Percentiles rank a stretch among this genome's conserved stretches.
These are phyloP conservation scores for Agrypnia vestita DNA, from an alignment of 1,140 invertebrate species.

Conservation along the genomic window DNA sequence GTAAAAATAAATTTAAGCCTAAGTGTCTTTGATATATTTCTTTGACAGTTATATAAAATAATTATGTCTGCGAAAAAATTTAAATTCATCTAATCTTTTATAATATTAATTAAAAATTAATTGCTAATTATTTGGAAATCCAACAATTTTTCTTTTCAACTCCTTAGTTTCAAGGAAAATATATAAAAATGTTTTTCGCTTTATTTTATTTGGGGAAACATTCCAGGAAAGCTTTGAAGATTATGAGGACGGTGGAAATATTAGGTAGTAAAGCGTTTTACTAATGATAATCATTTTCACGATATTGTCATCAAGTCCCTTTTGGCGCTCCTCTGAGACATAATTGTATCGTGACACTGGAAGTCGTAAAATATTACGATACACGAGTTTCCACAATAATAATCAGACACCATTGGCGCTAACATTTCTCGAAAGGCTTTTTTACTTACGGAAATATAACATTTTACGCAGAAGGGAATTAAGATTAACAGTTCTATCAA, in stretches of 20 bases:
- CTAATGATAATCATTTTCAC: conserved; percentile 32
- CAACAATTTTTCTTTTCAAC: not conserved
- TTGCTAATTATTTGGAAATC: too few relatives aligned
- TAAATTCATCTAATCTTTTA: too few relatives aligned
- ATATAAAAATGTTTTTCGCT: conserved; percentile 10
- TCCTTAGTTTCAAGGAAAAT: not conserved
- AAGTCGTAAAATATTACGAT: conserved; percentile 22
- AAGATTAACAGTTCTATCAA: too few relatives aligned
- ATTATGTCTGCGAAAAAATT: too few relatives aligned
- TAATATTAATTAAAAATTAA: too few relatives aligned
- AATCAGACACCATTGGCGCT: too few relatives aligned
- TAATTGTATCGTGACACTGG: conserved; percentile 31
- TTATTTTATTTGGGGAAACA: not conserved
- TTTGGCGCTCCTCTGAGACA: conserved; percentile 3
- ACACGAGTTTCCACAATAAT: not conserved
- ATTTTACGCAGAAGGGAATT: too few relatives aligned
- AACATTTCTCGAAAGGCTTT: too few relatives aligned
- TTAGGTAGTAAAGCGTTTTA: conserved; percentile 14
- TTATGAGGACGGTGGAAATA: conserved; percentile 28
- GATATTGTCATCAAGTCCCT: not conserved
- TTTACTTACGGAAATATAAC: too few relatives aligned
- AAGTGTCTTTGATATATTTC: not conserved
- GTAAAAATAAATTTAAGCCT: too few relatives aligned
- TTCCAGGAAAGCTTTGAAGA: conserved; percentile 19
- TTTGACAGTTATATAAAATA: too few relatives aligned